Base-by-base conservation (phyloP, 2,888 invertebrate species). In the Lithophane leautieri region DNA sequence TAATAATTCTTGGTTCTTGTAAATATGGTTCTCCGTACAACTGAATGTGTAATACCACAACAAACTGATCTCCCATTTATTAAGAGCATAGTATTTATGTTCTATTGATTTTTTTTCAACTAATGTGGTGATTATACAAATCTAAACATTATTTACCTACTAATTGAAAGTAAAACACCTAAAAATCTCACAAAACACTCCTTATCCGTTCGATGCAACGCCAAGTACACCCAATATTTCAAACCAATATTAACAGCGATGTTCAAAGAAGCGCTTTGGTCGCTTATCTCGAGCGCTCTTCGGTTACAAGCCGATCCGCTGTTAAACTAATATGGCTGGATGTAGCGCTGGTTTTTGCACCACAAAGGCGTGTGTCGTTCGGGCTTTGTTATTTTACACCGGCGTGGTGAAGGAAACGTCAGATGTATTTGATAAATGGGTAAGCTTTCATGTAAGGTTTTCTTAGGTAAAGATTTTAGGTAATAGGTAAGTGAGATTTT, bases 291-390 rank as follows among this genome's bases (percentile, higher is more conserved):
- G 56, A 84, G 76, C 81, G 67, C 66, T 86, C 73, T 86, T 61
- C 56, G 61, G 80, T 86, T 84, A 83, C 84, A 83, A 70, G 71
- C 81, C 72, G 74, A 70, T 83, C 80, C 67, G 71, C 69, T 84
- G 81, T 86, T 86, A 76, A 79, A 86, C 87, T 76, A 84, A 84
- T 80, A 86, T 70, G 56, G 87, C 85, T 84, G 84, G 50, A 86
- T 86, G 84, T 76, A 81, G 84, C 87, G 77, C 77, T 84, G 76
- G 54, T 84, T 84, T 78, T 78, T 73, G 75, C 60, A 71, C 52
- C 68, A 68, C 85, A 84, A 84, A 85, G 78, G 85, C 85, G 73
- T 86, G 28, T 81, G 85, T 82, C 73, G 82, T 78, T 78, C 73
- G 44, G 42, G 68, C 85, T 87, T 87, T 85, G 85, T 87, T 85